Percentiles rank a stretch among this genome's conserved stretches.
These are phyloP conservation scores for Nasonia longicornis DNA, from an alignment of 1,140 invertebrate genomes.

Conservation along the genomic window DNA sequence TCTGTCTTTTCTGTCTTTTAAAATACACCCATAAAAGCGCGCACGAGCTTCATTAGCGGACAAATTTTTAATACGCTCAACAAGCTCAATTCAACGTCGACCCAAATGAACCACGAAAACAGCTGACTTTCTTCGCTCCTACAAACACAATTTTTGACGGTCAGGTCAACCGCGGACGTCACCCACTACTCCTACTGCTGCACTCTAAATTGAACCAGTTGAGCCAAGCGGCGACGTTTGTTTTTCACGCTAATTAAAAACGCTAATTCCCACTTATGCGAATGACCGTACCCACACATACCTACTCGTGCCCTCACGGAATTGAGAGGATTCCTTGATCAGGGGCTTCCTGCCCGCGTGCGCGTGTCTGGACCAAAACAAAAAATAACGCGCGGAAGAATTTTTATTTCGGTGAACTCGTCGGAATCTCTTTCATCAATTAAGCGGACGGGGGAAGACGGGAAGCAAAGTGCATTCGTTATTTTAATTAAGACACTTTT, in stretches of 20 bases:
- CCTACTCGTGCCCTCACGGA: slow-evolving; percentile 9
- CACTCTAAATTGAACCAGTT: slow-evolving; percentile 18
- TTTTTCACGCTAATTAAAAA: slow-evolving; percentile 43
- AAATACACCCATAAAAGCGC: neutral
- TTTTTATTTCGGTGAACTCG: slow-evolving; percentile 2
- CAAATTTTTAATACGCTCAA: neutral
- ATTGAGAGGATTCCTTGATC: slow-evolving; percentile 41
- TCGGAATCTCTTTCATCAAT: slow-evolving; percentile 24
- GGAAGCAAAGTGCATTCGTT: neutral
- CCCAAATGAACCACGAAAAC: slow-evolving; percentile 5
- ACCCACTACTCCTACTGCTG: neutral
- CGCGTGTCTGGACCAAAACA: neutral
- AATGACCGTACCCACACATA: neutral
- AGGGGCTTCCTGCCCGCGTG: slow-evolving; percentile 33
- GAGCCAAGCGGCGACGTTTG: slow-evolving; percentile 2
- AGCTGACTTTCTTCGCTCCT: slow-evolving; percentile 22
- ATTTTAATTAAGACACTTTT: slow-evolving; percentile 4
- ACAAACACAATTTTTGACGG: slow-evolving; percentile 19
- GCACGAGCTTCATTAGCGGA: neutral
- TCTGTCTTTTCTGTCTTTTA: neutral
- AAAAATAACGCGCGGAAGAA: neutral
- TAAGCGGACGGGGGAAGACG: neutral
- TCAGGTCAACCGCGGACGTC: neutral
- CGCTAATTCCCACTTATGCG: slow-evolving; percentile 38
- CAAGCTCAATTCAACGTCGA: neutral